A percentile compares a stretch with the other conserved stretches of the same genome.
Conservation (phyloP, 2,113 vertebrate genomes). For the Rhabdornis inornatus region DNA sequence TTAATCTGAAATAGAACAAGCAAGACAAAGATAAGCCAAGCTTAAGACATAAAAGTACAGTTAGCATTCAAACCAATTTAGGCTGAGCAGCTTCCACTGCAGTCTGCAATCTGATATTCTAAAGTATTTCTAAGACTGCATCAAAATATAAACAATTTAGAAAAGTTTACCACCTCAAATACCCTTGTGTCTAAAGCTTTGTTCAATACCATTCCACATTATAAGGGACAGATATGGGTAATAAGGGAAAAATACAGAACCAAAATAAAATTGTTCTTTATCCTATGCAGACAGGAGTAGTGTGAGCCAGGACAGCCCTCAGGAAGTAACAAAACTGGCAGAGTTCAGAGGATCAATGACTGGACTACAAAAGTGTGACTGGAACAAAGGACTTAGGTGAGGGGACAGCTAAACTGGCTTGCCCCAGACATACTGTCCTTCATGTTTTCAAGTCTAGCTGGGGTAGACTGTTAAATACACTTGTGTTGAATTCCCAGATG, state of each 20-base stretch:
- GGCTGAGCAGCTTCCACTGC: not conserved
- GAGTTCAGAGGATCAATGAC: not conserved
- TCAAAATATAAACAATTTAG: not conserved
- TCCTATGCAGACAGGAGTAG: not conserved
- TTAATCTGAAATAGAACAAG: not conserved
- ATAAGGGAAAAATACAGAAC: not conserved
- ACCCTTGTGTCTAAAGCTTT: not conserved
- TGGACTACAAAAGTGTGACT: not conserved
- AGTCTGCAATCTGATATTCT: not conserved
- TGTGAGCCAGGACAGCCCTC: not conserved
- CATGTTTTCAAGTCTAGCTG: not conserved
- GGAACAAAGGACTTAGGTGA: not conserved
- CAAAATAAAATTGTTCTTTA: not conserved
- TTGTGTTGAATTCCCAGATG: not conserved
- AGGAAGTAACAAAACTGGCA: not conserved
- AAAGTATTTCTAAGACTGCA: not conserved
- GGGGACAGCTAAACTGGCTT: not conserved
- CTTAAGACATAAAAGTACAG: not conserved
- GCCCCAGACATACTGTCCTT: not conserved
- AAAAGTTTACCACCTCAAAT: not conserved
- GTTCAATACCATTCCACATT: not conserved
- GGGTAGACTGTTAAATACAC: not conserved
- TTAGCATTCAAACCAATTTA: not conserved
- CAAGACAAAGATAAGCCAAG: not conserved
- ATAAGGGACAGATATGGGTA: not conserved